Evolutionary conservation across 2,888 invertebrate genomes (phyloP), one percentile per base, ranked within the genome.

Genomic region (Agonum fuliginosum): DNA sequence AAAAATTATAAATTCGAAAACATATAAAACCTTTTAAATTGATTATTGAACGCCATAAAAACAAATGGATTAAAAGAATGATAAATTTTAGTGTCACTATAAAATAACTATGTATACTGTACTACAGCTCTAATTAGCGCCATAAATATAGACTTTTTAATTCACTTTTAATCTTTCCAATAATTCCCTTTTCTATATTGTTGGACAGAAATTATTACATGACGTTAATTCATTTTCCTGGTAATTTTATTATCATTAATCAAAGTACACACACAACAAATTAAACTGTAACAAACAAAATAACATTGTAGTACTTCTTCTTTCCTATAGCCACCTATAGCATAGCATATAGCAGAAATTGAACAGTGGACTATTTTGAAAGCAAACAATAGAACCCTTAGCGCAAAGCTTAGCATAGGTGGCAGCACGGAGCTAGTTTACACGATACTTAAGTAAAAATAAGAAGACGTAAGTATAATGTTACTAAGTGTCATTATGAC

Each of bases 21-120:
- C 75, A 75, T 75, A 75, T 75, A 75, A 75, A 75, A 75, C 75
- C 75, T 75, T 67, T 75, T 75, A 75, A 67, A 75, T 75, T 75
- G 75, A 75, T 75, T 75, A 75, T 75, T 75, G 75, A 67, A 75
- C 75, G 75, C 75, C 75, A 67, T 75, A 75, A 75, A 75, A 75
- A 75, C 62, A 75, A 75, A 75, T 75, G 75, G 75, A 75, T 75
- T 75, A 67, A 67, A 75, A 48, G 75, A 75, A 75, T 75, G 75
- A 75, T 75, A 75, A 67, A 75, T 75, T 75, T 72, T 75, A 75
- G 67, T 75, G 75, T 65, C 75, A 67, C 75, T 75, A 73, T 65
- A 65, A 75, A 75, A 75, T 58, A 48, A 75, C 48, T 65, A 43
- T 75, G 75, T 75, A 48, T 70, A 70, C 37, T 70, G 70, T 70